Conservation (phyloP, 1,140 invertebrate species). For the Contarinia nasturtii region DNA sequence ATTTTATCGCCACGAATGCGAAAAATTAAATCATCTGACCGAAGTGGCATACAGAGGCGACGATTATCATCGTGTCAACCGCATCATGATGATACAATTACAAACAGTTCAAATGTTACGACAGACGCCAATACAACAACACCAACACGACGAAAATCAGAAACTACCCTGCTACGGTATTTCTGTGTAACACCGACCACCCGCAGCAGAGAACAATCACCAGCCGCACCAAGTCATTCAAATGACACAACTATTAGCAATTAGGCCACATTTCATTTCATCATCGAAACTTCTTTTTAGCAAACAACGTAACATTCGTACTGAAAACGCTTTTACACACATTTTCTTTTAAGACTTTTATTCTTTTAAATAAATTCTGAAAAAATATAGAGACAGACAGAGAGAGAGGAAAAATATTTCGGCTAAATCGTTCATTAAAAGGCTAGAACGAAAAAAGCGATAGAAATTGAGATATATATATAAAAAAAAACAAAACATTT, state of each 20-base stretch:
- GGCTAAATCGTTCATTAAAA: no score
- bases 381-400: no score
- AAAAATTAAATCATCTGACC: constrained; percentile 15
- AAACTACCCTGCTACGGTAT: constrained; percentile 18
- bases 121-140: constrained; percentile 12
- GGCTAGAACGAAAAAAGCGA: no score
- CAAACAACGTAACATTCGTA: no score
- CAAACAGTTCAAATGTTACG: not conserved
- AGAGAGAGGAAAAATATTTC: no score
- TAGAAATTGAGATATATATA: no score
- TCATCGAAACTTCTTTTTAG: not conserved
- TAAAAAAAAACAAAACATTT: not conserved
- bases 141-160: constrained; percentile 19
- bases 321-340: no score
- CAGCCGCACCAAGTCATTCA: no score
- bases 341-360: no score
- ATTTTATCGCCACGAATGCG: constrained; percentile 15
- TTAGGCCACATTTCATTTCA: not conserved
- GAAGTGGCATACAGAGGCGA: constrained; percentile 9
- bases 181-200: constrained; percentile 9
- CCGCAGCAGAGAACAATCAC: no score
- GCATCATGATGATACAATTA: not conserved
- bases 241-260: not conserved
- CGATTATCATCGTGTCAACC: constrained; percentile 13
- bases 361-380: no score